phyloP scores from a whole-genome alignment of 1,140 invertebrate species.

The Heliconius eleuchia region DNA sequence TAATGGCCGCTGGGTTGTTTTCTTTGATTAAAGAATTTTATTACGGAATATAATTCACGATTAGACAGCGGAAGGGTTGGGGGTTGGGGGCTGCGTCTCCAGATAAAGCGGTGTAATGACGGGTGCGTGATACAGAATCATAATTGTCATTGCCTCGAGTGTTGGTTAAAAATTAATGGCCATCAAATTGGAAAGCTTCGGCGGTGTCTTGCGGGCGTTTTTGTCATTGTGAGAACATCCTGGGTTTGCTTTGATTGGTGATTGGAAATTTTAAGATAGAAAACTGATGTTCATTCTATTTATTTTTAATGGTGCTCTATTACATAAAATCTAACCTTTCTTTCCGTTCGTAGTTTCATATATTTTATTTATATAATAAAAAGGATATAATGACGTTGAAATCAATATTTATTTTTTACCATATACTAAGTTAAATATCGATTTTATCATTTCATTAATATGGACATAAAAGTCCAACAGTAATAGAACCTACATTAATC shows the following conservation, averaged over 20 bases:
- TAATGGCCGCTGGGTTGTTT: constrained; percentile 78
- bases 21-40: constrained; percentile 82
- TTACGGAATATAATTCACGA: constrained; percentile 79
- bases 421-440: too few species aligned
- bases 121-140: constrained; percentile 75
- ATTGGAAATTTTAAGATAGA: not conserved
- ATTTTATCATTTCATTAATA: not conserved
- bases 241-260: not conserved
- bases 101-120: constrained; percentile 79
- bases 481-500: not conserved
- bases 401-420: too few species aligned
- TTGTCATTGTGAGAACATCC: not conserved
- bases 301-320: not conserved
- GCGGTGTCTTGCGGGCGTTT: not conserved
- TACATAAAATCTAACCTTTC: too few species aligned
- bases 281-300: not conserved
- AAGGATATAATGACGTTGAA: too few species aligned
- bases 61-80: constrained; percentile 76
- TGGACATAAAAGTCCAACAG: not conserved
- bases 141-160: constrained; percentile 68
- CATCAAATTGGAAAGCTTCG: constrained; percentile 36
- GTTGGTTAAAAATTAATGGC: constrained; percentile 54
- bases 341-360: too few species aligned
- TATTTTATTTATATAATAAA: too few species aligned
- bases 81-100: constrained; percentile 61